Base-by-base conservation (phyloP, 2,888 invertebrate species). In the Incurvaria masculella region DNA sequence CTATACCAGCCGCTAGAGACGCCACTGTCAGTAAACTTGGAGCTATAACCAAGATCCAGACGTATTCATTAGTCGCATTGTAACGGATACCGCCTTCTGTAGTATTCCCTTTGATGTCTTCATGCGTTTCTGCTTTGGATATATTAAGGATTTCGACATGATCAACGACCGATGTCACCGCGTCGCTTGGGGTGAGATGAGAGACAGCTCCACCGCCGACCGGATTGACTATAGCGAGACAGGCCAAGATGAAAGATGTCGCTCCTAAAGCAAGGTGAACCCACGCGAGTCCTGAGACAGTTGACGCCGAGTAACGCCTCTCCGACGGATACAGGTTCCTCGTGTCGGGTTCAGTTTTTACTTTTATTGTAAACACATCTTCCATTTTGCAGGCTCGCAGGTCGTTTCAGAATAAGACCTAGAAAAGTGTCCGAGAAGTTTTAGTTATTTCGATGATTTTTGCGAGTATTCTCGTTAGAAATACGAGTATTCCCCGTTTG, bases 321-420 rank as follows among this genome's bases (percentile, higher is more conserved):
- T 87, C 86, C 1, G 86, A 86, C 1, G 86, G 86, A 55, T 84
- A 85, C 27, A 82, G 59, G 53, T 74, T 75, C 50, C 81, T 70
- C 1, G 82, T 78, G 55, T 83, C 80, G 2, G 82, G 82, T 61
- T 82, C 81, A 8, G 83, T 81, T 62, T 82, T 82, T 59, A 85
- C 83, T 72, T 83, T 84, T 51, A 86, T 82, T 55, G 85, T 84
- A 60, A 84, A 86, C 17, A 85, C 82, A 66, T 83, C 83, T 72
- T 86, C 85, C 85, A 85, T 85, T 42, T 16, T 16, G 11, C 5
- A 16, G 11, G 39, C 39, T 47, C 11, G 6, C 27, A 8, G 10
- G 27, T 10, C 14, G 10, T 27, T 5, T 8, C 4, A 4, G 23
- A 43, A n/a, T n/a, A n/a, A n/a, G n/a, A n/a, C n/a, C n/a, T n/a